Evolutionary conservation across 2,797 vertebrate genomes (phyloP).

Genomic region (Morus bassanus): DNA sequence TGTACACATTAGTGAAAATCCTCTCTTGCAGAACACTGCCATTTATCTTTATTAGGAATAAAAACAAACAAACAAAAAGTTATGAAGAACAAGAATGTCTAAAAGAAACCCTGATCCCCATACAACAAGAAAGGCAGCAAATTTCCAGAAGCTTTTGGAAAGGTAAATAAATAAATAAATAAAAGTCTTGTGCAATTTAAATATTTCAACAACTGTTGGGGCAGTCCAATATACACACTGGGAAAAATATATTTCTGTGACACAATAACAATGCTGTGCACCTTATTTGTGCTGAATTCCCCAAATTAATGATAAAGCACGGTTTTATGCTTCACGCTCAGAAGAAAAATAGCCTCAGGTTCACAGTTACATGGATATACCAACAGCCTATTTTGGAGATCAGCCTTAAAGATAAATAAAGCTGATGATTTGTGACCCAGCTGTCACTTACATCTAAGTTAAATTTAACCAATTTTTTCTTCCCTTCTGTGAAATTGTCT

Average conservation of each 20-base stretch:
- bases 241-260: not conserved
- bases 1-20: not conserved
- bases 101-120: not conserved
- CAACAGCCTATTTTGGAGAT: not conserved
- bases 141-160: not conserved
- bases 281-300: constrained; percentile 21
- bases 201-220: not conserved
- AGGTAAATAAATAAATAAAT: not conserved
- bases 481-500: not conserved
- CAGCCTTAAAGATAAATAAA: not conserved
- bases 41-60: not conserved
- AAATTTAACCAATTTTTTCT: not conserved
- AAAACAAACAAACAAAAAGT: not conserved
- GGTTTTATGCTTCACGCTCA: not conserved
- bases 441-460: not conserved
- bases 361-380: not conserved
- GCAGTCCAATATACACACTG: not conserved
- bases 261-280: not conserved
- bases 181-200: not conserved
- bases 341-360: constrained; percentile 9
- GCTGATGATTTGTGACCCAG: not conserved
- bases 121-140: not conserved
- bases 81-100: not conserved
- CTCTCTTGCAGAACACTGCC: not conserved
- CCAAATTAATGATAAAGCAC: not conserved